Evolutionary conservation across 1,140 invertebrate genomes (phyloP).

Genomic region (Caenorhabditis brenneri): DNA sequence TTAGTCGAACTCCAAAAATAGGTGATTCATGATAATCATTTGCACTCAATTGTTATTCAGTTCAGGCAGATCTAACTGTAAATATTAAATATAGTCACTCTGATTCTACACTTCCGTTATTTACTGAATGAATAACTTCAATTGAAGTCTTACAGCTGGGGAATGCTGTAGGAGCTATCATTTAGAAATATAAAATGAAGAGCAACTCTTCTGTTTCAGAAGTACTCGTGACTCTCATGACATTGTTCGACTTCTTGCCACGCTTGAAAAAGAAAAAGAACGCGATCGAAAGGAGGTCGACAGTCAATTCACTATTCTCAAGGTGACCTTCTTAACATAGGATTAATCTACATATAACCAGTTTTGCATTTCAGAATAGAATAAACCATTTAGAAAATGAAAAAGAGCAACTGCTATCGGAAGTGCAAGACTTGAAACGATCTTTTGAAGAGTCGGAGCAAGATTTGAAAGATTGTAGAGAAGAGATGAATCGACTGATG

Average conservation of each 20-base stretch:
- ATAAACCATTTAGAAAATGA: conserved; percentile 38
- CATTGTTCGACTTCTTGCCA: conserved; percentile 43
- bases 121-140: no score
- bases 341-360: background rate
- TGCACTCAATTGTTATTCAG: no score
- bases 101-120: no score
- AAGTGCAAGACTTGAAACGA: conserved; percentile 13
- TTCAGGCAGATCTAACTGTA: no score
- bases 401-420: background rate
- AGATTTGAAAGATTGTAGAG: background rate
- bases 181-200: no score
- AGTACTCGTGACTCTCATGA: conserved; percentile 41
- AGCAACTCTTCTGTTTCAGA: background rate
- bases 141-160: no score
- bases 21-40: no score
- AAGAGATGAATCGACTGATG: conserved; percentile 36
- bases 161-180: no score
- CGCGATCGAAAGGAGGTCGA: conserved; percentile 46
- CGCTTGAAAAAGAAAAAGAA: conserved; percentile 48
- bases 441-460: conserved; percentile 18
- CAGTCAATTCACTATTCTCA: conserved; percentile 43
- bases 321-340: conserved; percentile 40
- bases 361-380: conserved; percentile 7
- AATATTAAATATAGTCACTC: no score
- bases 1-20: no score